Evolutionary conservation across 2,113 vertebrate species (phyloP), one percentile per base, ranked within the genome.

Genomic region (Lichenostomus cassidix): DNA sequence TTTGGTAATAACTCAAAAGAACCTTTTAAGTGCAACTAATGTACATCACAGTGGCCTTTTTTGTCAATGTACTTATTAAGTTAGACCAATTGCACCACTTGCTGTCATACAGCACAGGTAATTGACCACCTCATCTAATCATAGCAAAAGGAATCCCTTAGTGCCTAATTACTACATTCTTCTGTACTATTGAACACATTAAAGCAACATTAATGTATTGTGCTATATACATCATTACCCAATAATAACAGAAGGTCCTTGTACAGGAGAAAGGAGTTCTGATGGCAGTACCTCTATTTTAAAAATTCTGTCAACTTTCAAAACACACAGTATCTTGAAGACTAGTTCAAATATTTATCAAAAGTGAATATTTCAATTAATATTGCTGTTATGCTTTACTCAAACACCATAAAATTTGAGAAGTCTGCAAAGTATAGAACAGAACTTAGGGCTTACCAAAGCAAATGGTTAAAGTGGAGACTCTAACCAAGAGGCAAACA

Each of bases 51-150:
- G 93, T 95, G 92, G 87, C 94, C 97, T 95, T 96, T 97, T 97
- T 94, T 58, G 35, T 78, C 95, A 96, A 95, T 94, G 94, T 94
- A 97, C 83, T 96, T 97, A 97, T 97, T 97, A 98, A 96, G 88
- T 97, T 95, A 97, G 97, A 96, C 95, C 95, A 95, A 73, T 97
- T 96, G 85, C 95, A 95, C 93, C 81, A 87, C 93, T 96, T 91
- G 95, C 97, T 97, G 96, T 97, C 88, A 67, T 94, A 95, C 92
- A 92, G 84, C 89, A 96, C 94, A 97, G 95, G 91, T 97, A 97
- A 98, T 97, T 97, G 96, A 97, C 93, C 96, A 94, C 78, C 96
- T 97, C 94, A 98, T 96, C 97, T 93, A 97, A 97, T 90, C 91
- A 86, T 39, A 94, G 89, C 84, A 94, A 95, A 96, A 93, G 92